Base-by-base conservation (phyloP, 2,797 vertebrate species). In the Pitangus sulphuratus region DNA sequence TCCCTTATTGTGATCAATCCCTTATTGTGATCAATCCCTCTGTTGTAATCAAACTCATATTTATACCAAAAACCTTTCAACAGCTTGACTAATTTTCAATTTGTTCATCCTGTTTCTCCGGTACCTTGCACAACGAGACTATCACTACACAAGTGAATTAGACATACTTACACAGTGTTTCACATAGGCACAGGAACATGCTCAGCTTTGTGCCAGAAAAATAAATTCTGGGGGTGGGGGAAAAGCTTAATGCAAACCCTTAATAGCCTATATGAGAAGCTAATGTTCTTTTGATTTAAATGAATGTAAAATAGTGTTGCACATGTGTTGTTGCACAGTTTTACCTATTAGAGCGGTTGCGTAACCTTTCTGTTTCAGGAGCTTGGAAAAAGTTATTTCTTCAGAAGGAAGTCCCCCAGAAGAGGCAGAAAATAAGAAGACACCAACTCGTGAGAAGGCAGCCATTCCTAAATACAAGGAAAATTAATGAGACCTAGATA, bases 371-470 rank as follows among this genome's bases (percentile, higher is more conserved):
- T 98, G 93, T 92, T 98, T 98, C 60, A 98, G 97, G 13, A 99
- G 97, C 61, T 91, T 98, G 26, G 99, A 98, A 61, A 99, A 99
- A 7, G 99, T 99, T 26, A 98, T 71, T 98, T 99, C 99, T 31
- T 96, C 96, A 47, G 78, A 81, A 39, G 99, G 98, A 61, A 99
- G 98, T 66, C 99, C 99, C n/a, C 99, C 99, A 6, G 99, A 99
- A 8, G 97, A 98, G 18, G 98, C 99, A 2, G 98, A 97, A 88
- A 99, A 98, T 25, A 99, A 5, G 93, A 98, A 99, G 11, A 99
- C 98, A 3, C 98, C 98, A 4, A 96, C 2, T 15, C 10, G 74
- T 25, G 28, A 28, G 6, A 53, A 12, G 12, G 98, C 87, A 12
- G 96, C 97, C 91, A 99, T 87, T 66, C 98, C 98, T 98, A 85